Evolutionary conservation across 1,140 invertebrate species (phyloP).

Genomic region (Cataglyphis hispanica): DNA sequence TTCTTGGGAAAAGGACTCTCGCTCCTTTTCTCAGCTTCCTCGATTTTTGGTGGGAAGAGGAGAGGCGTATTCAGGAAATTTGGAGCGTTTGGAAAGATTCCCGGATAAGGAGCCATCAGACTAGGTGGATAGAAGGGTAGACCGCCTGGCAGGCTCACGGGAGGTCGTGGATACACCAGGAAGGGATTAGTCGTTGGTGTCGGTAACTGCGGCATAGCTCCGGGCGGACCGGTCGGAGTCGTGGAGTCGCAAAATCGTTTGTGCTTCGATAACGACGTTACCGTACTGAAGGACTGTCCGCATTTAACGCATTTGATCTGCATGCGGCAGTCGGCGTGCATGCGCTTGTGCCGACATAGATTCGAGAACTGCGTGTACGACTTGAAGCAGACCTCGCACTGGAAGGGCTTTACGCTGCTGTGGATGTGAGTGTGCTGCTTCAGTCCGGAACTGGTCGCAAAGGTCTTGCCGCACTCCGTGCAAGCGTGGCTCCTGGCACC

Average conservation of each 20-base stretch:
- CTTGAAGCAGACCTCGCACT: conserved; percentile 96
- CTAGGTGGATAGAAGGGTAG: conserved; percentile 87
- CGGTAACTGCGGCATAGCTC: conserved; percentile 86
- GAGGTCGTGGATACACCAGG: conserved; percentile 88
- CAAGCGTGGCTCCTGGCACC: conserved; percentile 98
- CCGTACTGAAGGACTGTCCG: conserved; percentile 95
- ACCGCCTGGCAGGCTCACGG: conserved; percentile 77
- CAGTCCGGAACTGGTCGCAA: conserved; percentile 98
- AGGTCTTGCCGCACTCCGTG: conserved; percentile 99
- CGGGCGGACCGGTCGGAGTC: conserved; percentile 83
- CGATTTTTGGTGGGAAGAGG: conserved; percentile 86
- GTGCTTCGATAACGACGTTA: conserved; percentile 94
- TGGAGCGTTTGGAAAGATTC: conserved; percentile 88
- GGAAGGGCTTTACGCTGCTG: conserved; percentile 99
- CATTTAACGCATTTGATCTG: conserved; percentile 97
- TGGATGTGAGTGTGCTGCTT: conserved; percentile 99
- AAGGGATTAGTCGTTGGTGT: conserved; percentile 88
- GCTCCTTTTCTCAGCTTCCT: conserved; percentile 80
- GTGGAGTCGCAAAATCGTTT: conserved; percentile 94
- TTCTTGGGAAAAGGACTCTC: conserved; percentile 77
- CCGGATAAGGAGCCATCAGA: conserved; percentile 85
- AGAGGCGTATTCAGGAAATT: conserved; percentile 88
- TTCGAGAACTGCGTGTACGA: conserved; percentile 99
- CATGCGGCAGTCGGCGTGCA: conserved; percentile 97
- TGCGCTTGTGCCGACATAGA: conserved; percentile 99